Evolutionary conservation across 2,113 vertebrate species (phyloP), one percentile per base, ranked within the genome.

Genomic region (Onychorhynchus coronatus): DNA sequence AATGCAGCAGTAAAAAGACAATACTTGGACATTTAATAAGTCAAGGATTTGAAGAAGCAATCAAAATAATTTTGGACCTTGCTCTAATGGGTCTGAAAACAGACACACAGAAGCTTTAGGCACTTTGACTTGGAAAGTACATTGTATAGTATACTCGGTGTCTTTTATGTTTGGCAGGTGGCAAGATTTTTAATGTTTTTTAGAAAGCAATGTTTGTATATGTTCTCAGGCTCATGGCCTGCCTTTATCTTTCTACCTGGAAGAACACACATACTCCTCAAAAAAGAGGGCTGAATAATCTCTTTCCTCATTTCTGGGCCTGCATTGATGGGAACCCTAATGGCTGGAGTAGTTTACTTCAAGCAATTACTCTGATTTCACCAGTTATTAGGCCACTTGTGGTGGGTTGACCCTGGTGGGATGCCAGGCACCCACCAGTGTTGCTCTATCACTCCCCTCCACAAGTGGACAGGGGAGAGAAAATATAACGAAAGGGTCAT

Each of bases 21-120:
- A 41, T 92, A 79, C 47, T 59, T 95, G 73, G 41, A 44, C n/a
- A 61, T 84, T 97, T 89, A 87, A 95, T 82, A 94, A 93, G 79
- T 31, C 31, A 75, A 65, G 58, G 79, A 71, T 93, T 92, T 89
- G 93, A 95, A 79, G 62, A 87, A 80, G 42, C 55, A 67, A 86
- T 30, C 21, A 58, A 80, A 87, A 90, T 91, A 93, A 80, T 94
- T 50, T 94, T 50, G 23, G 49, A 53, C 47, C 61, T 71, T 72
- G 49, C 85, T 88, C 50, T 91, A 95, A 93, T 47, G 25, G 42
- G 28, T 68, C 50, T 92, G 63, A 89, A 91, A 93, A 76, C 27
- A 62, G 53, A 46, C 35, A 80, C 17, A 55, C 42, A 65, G 53
- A 72, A 72, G 50, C 86, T 94, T 83, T 47, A 71, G 75, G 62